A percentile compares a stretch with the other conserved stretches of the same genome.
Evolutionary conservation across 1,140 invertebrate genomes (phyloP).

Genomic region (Anoplophora glabripennis): DNA sequence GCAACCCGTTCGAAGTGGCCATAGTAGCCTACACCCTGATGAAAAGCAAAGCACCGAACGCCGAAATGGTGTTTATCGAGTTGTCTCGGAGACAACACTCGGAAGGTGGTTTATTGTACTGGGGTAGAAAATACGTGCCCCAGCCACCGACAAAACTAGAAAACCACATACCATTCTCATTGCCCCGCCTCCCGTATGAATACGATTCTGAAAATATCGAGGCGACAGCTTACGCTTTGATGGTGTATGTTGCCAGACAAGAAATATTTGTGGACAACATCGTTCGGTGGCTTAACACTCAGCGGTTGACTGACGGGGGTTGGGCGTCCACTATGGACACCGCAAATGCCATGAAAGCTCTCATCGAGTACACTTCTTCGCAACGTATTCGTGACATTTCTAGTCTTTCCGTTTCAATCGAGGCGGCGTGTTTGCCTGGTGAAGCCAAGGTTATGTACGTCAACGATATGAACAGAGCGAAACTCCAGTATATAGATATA

Average conservation of each 20-base stretch:
- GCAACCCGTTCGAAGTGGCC: constrained; percentile 79
- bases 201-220: constrained; percentile 92
- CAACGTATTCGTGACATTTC: constrained; percentile 86
- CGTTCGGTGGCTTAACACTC: constrained; percentile 90
- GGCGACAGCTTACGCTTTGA: constrained; percentile 87
- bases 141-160: constrained; percentile 78
- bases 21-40: constrained; percentile 86
- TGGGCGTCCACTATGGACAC: constrained; percentile 93
- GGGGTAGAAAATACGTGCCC: constrained; percentile 76
- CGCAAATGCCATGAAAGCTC: constrained; percentile 81
- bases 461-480: constrained; percentile 71
- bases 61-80: constrained; percentile 78
- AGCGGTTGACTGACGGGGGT: constrained; percentile 86
- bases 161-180: constrained; percentile 84
- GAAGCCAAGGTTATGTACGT: constrained; percentile 59
- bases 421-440: constrained; percentile 78
- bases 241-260: constrained; percentile 82
- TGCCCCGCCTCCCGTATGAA: constrained; percentile 82
- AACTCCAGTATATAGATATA: constrained; percentile 75
- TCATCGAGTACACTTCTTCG: constrained; percentile 86
- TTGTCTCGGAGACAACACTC: constrained; percentile 62
- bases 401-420: constrained; percentile 73
- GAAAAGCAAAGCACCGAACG: constrained; percentile 71
- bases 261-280: constrained; percentile 79
- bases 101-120: constrained; percentile 80